phyloP scores from a whole-genome alignment of 1,140 invertebrate genomes.

The Yoshiicerus persimilis region DNA sequence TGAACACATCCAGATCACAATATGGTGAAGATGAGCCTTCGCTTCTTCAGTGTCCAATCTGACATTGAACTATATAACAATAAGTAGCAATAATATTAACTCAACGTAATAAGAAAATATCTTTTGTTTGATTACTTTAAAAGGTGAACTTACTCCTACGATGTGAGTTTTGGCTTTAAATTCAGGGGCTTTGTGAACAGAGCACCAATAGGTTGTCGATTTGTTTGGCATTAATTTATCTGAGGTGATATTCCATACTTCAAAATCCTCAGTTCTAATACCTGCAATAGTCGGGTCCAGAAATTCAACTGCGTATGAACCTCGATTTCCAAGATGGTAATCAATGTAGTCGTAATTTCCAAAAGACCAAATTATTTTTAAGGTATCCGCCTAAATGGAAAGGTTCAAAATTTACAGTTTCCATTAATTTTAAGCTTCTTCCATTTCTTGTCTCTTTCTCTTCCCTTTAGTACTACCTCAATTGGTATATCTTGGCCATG shows the following conservation, averaged over 20 bases:
- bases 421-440: too few relatives aligned
- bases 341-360: slow-evolving; percentile 7
- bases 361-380: slow-evolving; percentile 11
- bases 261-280: background rate
- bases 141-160: slow-evolving; percentile 2
- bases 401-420: background rate
- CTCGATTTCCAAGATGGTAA: background rate
- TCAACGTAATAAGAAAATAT: too few relatives aligned
- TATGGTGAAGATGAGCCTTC: slow-evolving; percentile 21
- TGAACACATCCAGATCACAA: background rate
- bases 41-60: background rate
- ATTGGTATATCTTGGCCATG: slow-evolving; percentile 22
- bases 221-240: slow-evolving; percentile 3
- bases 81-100: too few relatives aligned
- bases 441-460: too few relatives aligned
- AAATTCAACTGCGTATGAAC: background rate
- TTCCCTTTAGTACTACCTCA: too few relatives aligned
- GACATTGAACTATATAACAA: background rate
- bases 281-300: background rate
- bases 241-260: slow-evolving; percentile 20
- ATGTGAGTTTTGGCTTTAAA: background rate
- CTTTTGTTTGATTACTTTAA: too few relatives aligned
- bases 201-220: slow-evolving; percentile 41
- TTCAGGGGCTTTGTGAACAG: slow-evolving; percentile 21
- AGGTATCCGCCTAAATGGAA: slow-evolving; percentile 10